Conservation (phyloP, 2,113 vertebrate species). For the Falcunculus frontatus region DNA sequence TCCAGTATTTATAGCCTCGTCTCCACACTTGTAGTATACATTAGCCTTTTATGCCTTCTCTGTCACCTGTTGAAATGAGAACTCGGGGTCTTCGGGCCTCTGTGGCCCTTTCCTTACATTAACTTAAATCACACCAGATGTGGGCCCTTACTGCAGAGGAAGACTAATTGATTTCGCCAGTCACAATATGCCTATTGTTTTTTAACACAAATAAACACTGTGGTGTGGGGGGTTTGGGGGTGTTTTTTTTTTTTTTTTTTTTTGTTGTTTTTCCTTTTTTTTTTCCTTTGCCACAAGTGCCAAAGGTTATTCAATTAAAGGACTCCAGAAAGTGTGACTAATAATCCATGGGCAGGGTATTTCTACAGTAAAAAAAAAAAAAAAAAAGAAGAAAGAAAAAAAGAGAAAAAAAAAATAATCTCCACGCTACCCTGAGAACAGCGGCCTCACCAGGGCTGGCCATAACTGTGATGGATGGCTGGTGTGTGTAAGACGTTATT, state of each 20-base stretch:
- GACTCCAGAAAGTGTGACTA: conserved; percentile 69
- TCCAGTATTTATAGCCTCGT: conserved; percentile 63
- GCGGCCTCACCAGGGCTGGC: conserved; percentile 75
- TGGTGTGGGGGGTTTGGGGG: conserved; percentile 1
- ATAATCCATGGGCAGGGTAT: conserved; percentile 61
- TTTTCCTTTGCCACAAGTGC: conserved; percentile 26
- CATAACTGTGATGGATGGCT: conserved; percentile 93
- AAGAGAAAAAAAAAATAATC: not conserved
- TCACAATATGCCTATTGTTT: conserved; percentile 85
- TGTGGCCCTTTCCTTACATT: conserved; percentile 71
- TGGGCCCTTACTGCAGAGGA: conserved; percentile 76
- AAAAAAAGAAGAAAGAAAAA: not conserved
- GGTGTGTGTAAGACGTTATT: conserved; percentile 93
- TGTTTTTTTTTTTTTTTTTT: not conserved
- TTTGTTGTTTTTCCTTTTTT: not conserved
- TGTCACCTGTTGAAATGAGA: conserved; percentile 88
- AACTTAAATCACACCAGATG: conserved; percentile 91
- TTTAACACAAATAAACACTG: conserved; percentile 77
- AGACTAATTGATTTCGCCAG: conserved; percentile 87
- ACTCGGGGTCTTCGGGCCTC: conserved; percentile 64
- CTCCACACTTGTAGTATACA: conserved; percentile 70
- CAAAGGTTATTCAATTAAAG: conserved; percentile 78
- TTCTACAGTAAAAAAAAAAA: conserved; percentile 37
- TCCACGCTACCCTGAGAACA: conserved; percentile 59
- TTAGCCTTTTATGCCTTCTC: conserved; percentile 76